These are phyloP conservation scores for Trichonephila inaurata DNA, from an alignment of 1,140 invertebrate species.

Conservation along the genomic window DNA sequence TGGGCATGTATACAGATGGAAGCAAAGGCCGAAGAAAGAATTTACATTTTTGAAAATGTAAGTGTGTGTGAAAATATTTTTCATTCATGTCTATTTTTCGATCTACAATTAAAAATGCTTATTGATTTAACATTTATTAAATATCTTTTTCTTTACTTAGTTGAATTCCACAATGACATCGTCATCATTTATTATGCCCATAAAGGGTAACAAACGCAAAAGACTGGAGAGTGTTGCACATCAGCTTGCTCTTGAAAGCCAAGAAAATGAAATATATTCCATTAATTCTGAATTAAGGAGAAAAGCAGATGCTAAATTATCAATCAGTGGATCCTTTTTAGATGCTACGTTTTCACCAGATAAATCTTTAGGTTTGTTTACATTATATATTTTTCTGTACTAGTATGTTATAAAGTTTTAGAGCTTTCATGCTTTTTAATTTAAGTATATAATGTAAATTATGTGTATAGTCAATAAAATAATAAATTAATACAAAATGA, in stretches of 20 bases:
- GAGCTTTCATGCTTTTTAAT: no score
- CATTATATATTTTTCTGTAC: neutral
- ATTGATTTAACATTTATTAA: neutral
- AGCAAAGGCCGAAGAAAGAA: conserved; percentile 92
- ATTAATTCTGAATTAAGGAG: conserved; percentile 26
- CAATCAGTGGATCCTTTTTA: conserved; percentile 77
- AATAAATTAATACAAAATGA: no score
- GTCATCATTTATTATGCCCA: conserved; percentile 71
- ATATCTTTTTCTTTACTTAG: neutral
- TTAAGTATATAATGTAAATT: no score
- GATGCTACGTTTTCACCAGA: conserved; percentile 77
- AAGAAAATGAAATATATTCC: conserved; percentile 47
- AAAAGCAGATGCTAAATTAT: conserved; percentile 66
- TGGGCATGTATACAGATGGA: conserved; percentile 98
- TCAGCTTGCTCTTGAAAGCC: conserved; percentile 70
- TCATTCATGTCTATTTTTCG: neutral
- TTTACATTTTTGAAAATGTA: conserved; percentile 84
- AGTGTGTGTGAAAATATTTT: conserved; percentile 6
- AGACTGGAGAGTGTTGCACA: conserved; percentile 76
- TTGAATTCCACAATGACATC: conserved; percentile 17
- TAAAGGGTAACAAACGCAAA: conserved; percentile 77
- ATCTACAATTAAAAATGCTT: no score
- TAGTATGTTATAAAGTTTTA: no score
- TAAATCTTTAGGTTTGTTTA: conserved; percentile 64
- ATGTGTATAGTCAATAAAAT: no score